A percentile compares a stretch with the other conserved stretches of the same genome.
Evolutionary conservation across 2,797 vertebrate species (phyloP).

Genomic region (Artibeus jamaicensis): DNA sequence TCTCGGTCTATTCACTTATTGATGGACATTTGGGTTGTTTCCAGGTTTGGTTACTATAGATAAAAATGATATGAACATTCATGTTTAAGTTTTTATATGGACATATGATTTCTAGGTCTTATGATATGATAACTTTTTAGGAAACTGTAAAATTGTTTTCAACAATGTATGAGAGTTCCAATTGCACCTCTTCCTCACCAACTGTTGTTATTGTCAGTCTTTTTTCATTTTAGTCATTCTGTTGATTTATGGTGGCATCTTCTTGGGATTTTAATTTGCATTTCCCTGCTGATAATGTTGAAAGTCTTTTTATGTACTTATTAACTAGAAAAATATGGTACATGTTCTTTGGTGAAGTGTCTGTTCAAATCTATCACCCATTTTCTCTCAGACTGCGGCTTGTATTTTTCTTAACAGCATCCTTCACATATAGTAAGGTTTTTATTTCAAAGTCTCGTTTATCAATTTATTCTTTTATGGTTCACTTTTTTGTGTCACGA

Average conservation of each 20-base stretch:
- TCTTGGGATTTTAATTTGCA: neutral
- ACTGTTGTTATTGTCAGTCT: neutral
- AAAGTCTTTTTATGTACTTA: neutral
- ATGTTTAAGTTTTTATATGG: neutral
- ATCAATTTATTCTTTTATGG: conserved; percentile 3
- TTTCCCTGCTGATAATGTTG: neutral
- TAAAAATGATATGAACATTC: neutral
- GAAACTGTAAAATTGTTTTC: neutral
- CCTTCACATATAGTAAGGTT: neutral
- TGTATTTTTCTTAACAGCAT: neutral
- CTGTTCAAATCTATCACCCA: neutral
- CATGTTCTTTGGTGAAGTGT: neutral
- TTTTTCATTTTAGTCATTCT: neutral
- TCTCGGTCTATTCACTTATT: neutral
- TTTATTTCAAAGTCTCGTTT: conserved; percentile 25
- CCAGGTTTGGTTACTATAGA: neutral
- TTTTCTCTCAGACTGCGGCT: neutral
- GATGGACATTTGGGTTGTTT: neutral
- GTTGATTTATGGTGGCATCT: neutral
- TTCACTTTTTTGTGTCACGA: neutral
- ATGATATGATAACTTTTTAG: neutral
- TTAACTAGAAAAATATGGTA: neutral
- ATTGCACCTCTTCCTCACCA: neutral
- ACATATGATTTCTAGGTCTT: neutral
- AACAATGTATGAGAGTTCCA: neutral